Evolutionary conservation across 2,113 vertebrate genomes (phyloP), one percentile per base, ranked within the genome.

Genomic region (Canis aureus): DNA sequence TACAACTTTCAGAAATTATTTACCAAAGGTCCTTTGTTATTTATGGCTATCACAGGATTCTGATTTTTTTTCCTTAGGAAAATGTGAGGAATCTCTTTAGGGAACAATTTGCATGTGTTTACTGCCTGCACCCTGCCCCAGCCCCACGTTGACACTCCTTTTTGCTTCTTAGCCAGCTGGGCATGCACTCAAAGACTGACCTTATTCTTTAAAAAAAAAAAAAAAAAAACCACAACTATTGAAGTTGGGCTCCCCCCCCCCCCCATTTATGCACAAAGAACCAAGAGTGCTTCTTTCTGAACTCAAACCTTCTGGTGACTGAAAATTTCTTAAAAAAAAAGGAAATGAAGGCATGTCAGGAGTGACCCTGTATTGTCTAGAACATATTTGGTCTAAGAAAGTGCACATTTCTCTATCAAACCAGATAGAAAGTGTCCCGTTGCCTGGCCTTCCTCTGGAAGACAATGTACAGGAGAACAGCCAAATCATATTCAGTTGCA

Each of bases 361-460:
- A 66, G 23, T 12, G 3, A 0, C 22, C 55, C 2, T 15, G 29
- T 13, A 13, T 32, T 32, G 2, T 51, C 85, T 11, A 79, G 29
- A n/a, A 15, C 11, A 19, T 3, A 51, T 4, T n/a, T 93, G 53
- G 8, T 59, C 74, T 38, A 12, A 7, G 53, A 35, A 74, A 29
- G 69, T 2, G 4, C 51, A 43, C 80, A 38, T 15, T 53, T 16
- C 23, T 43, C 64, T 9, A 0, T 4, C 25, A 11, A 9, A 53
- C 43, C 79, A 59, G 57, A 22, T 0, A 22, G 23, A 32, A 32
- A 15, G 57, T 11, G 29, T 1, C 9, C 94, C 79, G 64, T 67
- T 9, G 80, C 87, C 93, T 94, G 64, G 81, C 89, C 88, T 67
- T 83, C 64, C 87, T 64, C 8, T 29, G 29, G 86, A 69, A 59